A percentile compares a stretch with the other conserved stretches of the same genome.
Conservation (phyloP, 2,888 invertebrate species). For the Micoletzkya japonica region DNA sequence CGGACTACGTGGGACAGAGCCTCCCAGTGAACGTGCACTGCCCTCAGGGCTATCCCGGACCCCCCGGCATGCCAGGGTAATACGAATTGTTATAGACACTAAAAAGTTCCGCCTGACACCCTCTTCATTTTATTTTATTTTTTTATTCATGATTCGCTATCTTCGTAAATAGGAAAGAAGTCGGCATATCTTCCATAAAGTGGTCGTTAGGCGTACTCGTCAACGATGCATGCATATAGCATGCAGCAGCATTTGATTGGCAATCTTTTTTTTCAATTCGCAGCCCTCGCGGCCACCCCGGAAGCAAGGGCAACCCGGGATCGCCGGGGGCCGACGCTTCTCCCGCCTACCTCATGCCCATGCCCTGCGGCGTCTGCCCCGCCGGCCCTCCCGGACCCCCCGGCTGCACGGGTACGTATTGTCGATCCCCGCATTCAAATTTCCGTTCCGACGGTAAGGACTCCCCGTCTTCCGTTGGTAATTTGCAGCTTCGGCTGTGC, state of each 20-base stretch:
- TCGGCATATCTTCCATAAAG: not conserved
- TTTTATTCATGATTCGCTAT: too few species aligned
- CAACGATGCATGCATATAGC: not conserved
- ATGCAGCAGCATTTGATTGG: not conserved
- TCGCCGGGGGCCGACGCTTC: not conserved
- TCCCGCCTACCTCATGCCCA: conserved; percentile 15
- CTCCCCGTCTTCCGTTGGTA: not conserved
- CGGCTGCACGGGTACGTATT: conserved; percentile 26
- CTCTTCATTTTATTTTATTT: too few species aligned
- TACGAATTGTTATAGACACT: too few species aligned
- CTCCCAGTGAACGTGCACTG: too few species aligned
- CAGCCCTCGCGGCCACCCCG: conserved; percentile 1
- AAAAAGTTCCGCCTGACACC: too few species aligned
- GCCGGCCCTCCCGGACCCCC: conserved; percentile 15
- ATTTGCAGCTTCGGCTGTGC: not conserved
- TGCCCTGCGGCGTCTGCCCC: conserved; percentile 17
- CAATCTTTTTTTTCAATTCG: not conserved
- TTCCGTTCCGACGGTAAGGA: not conserved
- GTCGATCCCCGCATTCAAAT: too few species aligned
- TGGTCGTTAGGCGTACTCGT: not conserved
- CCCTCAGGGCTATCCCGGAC: conserved; percentile 1
- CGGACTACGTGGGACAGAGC: too few species aligned
- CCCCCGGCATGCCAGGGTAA: conserved; percentile 6
- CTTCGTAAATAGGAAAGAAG: too few species aligned
- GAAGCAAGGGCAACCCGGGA: conserved; percentile 1